phyloP scores from a whole-genome alignment of 1,140 invertebrate genomes.

The Drosophila pseudoobscura region DNA sequence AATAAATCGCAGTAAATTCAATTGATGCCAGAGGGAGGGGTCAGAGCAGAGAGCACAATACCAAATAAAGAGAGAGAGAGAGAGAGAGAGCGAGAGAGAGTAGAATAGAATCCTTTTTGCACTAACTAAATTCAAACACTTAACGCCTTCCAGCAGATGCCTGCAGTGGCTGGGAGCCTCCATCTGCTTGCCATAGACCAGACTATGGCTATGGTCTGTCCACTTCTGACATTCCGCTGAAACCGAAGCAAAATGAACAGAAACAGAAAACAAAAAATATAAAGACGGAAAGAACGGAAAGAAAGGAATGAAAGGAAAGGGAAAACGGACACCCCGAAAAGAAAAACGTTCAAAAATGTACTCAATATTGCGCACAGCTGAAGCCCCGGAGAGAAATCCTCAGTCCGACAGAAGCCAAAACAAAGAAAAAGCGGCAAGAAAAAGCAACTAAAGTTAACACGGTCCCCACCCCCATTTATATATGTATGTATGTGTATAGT shows the following conservation, averaged over 20 bases:
- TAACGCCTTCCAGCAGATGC: slow-evolving; percentile 47
- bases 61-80: background rate
- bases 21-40: slow-evolving; percentile 28
- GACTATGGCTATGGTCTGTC: slow-evolving; percentile 2
- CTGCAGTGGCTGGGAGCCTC: slow-evolving; percentile 10
- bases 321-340: slow-evolving; percentile 5
- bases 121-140: slow-evolving; percentile 52
- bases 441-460: slow-evolving; percentile 30
- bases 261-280: slow-evolving; percentile 6
- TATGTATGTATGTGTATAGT: background rate
- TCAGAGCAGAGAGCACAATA: background rate
- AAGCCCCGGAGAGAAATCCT: slow-evolving; percentile 18
- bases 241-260: slow-evolving; percentile 9
- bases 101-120: slow-evolving; percentile 13
- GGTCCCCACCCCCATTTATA: background rate
- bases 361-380: slow-evolving; percentile 49
- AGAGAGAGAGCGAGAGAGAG: background rate
- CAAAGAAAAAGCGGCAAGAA: slow-evolving; percentile 17
- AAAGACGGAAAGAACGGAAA: no score
- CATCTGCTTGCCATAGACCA: background rate
- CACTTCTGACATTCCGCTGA: slow-evolving; percentile 40
- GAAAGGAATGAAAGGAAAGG: slow-evolving; percentile 29
- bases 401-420: slow-evolving; percentile 39
- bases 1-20: slow-evolving; percentile 52
- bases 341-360: slow-evolving; percentile 38